phyloP scores from a whole-genome alignment of 2,113 vertebrate genomes.

The Psilopsiagon aurifrons region DNA sequence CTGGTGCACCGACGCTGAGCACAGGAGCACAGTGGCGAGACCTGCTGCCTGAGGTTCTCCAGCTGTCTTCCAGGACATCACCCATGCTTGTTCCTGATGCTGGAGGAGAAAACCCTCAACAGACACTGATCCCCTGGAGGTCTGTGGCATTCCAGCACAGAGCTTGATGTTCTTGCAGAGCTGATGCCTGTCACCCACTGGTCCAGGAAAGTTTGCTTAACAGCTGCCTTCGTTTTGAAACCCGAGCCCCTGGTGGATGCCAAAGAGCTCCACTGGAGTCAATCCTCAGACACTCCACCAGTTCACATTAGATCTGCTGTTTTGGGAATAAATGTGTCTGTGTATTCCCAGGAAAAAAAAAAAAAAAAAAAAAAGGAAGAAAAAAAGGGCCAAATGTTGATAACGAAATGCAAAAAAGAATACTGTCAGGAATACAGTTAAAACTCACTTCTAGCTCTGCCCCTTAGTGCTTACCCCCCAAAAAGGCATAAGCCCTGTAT shows the following conservation, averaged over 20 bases:
- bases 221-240: background rate
- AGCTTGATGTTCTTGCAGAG: background rate
- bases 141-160: accelerated
- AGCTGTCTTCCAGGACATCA: accelerated
- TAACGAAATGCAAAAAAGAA: background rate
- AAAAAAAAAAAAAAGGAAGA: background rate
- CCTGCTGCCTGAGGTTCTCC: background rate
- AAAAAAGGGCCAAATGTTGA: background rate
- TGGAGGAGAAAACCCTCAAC: background rate
- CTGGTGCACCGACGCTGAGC: accelerated
- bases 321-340: background rate
- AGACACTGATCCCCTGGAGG: background rate
- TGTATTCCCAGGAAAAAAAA: background rate
- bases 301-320: background rate
- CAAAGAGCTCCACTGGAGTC: background rate
- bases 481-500: background rate
- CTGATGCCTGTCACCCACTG: background rate
- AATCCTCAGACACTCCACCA: background rate
- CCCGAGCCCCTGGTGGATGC: background rate
- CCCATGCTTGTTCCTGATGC: accelerated
- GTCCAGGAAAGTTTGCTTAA: background rate
- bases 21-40: background rate
- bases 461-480: background rate
- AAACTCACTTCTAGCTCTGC: background rate
- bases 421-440: background rate